Percentiles rank a stretch among this genome's conserved stretches.
Evolutionary conservation across 2,113 vertebrate species (phyloP).

Genomic region (Mus pahari): DNA sequence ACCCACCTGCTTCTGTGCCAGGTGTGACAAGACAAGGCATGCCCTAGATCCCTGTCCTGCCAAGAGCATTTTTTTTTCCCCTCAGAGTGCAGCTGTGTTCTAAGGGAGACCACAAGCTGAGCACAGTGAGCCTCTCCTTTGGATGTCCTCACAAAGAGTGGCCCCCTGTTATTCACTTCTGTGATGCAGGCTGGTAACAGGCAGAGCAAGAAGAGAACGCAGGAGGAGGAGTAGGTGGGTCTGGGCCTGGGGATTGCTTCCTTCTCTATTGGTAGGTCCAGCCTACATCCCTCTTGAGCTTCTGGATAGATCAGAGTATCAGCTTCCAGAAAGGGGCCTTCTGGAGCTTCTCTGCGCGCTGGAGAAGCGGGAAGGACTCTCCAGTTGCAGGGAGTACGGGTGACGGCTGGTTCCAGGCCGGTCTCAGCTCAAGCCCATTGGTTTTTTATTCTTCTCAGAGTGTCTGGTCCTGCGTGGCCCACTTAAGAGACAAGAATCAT

Average conservation of each 20-base stretch:
- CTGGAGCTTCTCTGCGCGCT: not conserved
- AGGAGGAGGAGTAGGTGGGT: not conserved
- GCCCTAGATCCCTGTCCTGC: not conserved
- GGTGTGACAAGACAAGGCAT: not conserved
- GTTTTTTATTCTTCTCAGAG: not conserved
- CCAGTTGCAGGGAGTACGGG: not conserved
- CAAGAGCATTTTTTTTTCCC: not conserved
- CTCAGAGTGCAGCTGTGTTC: not conserved
- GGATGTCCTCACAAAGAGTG: not conserved
- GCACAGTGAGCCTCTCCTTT: not conserved
- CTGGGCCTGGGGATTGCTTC: not conserved
- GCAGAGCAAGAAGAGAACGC: too few species aligned
- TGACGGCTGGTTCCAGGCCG: fast-evolving
- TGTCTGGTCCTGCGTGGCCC: not conserved
- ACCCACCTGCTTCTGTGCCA: not conserved
- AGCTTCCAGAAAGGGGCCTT: not conserved
- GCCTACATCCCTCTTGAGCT: not conserved
- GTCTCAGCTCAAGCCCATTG: not conserved
- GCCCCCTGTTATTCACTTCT: not conserved
- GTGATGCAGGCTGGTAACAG: not conserved
- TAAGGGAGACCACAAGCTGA: not conserved
- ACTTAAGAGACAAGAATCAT: too few species aligned
- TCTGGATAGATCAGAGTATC: not conserved
- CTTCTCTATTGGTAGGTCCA: not conserved
- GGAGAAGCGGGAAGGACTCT: not conserved